Evolutionary conservation across 2,113 vertebrate genomes (phyloP).

Genomic region (Dryoscopus gambensis): DNA sequence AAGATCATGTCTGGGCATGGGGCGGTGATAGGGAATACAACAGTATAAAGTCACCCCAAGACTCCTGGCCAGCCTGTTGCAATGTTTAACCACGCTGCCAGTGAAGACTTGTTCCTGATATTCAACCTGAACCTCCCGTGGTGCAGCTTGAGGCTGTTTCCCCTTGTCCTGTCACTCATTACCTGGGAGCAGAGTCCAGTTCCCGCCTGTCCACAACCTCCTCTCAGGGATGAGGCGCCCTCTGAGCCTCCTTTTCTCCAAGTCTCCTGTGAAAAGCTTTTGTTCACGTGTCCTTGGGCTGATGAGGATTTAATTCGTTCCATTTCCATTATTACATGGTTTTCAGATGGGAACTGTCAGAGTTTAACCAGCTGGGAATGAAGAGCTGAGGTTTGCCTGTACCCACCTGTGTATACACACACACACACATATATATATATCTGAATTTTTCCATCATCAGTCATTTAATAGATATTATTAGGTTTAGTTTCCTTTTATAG

Average conservation of each 20-base stretch:
- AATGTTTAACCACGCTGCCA: not conserved
- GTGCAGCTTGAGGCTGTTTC: not conserved
- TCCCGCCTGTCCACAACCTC: not conserved
- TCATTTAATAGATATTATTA: not conserved
- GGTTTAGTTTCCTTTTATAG: not conserved
- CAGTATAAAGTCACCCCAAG: no score
- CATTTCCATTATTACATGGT: not conserved
- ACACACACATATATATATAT: accelerated
- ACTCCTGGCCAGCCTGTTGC: not conserved
- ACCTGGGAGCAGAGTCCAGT: not conserved
- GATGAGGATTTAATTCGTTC: not conserved
- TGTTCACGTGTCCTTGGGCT: not conserved
- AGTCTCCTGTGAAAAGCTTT: not conserved
- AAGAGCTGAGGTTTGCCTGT: not conserved
- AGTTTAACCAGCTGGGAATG: not conserved
- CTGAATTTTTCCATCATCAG: not conserved
- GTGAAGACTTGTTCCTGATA: not conserved
- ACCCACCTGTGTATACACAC: not conserved
- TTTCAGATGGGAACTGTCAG: not conserved
- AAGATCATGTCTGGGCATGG: no score
- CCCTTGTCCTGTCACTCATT: not conserved
- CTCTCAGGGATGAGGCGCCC: not conserved
- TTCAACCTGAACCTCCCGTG: not conserved
- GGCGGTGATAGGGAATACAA: no score
- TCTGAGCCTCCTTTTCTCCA: not conserved